Conservation (phyloP, 2,888 invertebrate genomes). For the Tanytarsus gracilentus region DNA sequence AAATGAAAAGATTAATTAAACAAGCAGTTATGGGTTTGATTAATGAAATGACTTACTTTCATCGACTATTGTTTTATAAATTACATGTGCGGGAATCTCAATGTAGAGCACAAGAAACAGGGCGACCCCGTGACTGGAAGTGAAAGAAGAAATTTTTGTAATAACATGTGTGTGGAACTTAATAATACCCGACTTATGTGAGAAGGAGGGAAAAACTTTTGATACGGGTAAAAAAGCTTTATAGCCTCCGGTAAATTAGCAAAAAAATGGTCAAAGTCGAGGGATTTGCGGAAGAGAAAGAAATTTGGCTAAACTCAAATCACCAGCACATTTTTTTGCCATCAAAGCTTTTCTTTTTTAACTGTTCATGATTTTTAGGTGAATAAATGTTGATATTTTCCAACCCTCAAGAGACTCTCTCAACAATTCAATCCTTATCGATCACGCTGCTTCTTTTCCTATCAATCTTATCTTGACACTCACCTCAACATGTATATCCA, state of each 20-base stretch:
- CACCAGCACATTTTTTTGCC: background rate
- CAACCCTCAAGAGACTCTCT: too few species aligned
- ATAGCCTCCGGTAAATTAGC: too few species aligned
- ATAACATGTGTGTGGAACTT: background rate
- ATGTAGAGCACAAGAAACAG: background rate
- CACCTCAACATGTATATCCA: conserved; percentile 1
- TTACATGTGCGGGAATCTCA: background rate
- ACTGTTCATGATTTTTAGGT: background rate
- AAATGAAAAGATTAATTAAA: background rate
- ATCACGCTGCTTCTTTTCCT: too few species aligned
- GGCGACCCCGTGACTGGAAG: background rate
- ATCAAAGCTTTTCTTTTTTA: background rate
- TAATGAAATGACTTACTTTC: conserved; percentile 4
- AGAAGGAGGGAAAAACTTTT: background rate
- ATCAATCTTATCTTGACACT: background rate
- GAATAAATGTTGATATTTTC: too few species aligned
- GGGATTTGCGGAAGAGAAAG: too few species aligned
- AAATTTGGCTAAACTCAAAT: too few species aligned
- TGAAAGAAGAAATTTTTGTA: background rate
- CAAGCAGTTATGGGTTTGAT: background rate
- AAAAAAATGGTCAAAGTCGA: too few species aligned
- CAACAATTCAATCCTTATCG: too few species aligned
- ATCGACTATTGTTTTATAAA: conserved; percentile 1
- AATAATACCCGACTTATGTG: background rate
- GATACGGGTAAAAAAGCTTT: background rate